Evolutionary conservation across 2,113 vertebrate genomes (phyloP).

Genomic region (Gnathonemus longibarbis): DNA sequence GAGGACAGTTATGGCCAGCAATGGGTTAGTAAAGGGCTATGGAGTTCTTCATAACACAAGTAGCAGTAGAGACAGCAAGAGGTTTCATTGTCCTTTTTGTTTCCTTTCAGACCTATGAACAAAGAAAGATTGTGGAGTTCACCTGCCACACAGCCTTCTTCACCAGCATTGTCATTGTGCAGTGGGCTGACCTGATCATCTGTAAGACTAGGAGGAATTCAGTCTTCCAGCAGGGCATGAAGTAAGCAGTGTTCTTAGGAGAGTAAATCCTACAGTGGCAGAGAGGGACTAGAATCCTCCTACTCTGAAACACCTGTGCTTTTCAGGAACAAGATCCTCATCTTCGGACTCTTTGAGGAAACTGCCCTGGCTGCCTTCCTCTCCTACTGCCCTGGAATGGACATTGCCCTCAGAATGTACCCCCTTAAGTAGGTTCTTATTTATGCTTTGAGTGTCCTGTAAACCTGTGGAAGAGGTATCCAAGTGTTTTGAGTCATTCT

Average conservation of each 20-base stretch:
- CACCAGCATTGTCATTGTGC: conserved; percentile 83
- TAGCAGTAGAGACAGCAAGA: background rate
- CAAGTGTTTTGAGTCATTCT: background rate
- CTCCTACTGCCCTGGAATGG: conserved; percentile 73
- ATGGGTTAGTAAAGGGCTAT: conserved; percentile 56
- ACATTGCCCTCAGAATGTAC: conserved; percentile 70
- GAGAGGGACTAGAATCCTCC: background rate
- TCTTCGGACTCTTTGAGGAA: conserved; percentile 71
- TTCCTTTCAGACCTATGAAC: conserved; percentile 76
- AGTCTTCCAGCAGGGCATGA: conserved; percentile 93
- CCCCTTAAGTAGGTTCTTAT: conserved; percentile 65
- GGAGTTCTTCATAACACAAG: background rate
- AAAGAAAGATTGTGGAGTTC: conserved; percentile 91
- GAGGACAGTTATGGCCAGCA: conserved; percentile 59
- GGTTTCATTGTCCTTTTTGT: background rate
- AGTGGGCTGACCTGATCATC: conserved; percentile 90
- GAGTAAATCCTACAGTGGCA: background rate
- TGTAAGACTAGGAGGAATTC: conserved; percentile 91
- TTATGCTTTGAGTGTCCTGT: background rate
- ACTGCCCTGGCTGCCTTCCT: conserved; percentile 71
- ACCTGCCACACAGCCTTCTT: conserved; percentile 93
- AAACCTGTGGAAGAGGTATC: background rate
- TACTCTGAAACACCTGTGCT: background rate
- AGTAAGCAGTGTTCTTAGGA: conserved; percentile 56
- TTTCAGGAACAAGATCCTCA: conserved; percentile 69